These are phyloP conservation scores for Diadumene lineata DNA, from an alignment of 92 coral and sea anemone genomes.

Conservation along the genomic window DNA sequence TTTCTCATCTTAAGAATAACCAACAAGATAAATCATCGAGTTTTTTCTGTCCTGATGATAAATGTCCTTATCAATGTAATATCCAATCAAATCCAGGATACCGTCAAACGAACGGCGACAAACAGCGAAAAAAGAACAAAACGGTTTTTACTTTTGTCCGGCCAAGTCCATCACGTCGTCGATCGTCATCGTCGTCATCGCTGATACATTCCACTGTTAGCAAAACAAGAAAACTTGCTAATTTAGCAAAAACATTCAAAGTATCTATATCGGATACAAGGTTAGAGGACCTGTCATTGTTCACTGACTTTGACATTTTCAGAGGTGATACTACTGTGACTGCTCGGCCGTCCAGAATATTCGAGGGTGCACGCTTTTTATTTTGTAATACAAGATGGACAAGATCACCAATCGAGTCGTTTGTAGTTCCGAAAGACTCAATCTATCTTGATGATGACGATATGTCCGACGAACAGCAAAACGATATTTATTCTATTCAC, in stretches of 20 bases:
- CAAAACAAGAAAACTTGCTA: conserved; percentile 10
- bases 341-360: conserved; percentile 1
- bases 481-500: too few species aligned
- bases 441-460: conserved; percentile 7
- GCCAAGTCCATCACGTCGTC: conserved; percentile 21
- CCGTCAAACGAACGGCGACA: not conserved
- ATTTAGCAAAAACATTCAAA: not conserved
- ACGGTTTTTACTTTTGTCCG: conserved; percentile 10
- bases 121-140: not conserved
- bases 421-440: conserved; percentile 21
- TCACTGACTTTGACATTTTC: not conserved
- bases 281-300: not conserved
- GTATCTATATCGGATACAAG: conserved; percentile 23
- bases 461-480: too few species aligned
- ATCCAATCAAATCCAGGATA: conserved; percentile 1
- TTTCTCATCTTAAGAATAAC: not conserved
- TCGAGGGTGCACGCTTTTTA: conserved; percentile 41
- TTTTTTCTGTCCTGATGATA: not conserved
- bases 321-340: not conserved
- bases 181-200: not conserved
- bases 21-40: not conserved
- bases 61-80: not conserved
- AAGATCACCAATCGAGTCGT: conserved; percentile 8
- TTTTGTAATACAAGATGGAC: conserved; percentile 25
- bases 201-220: not conserved